phyloP scores from a whole-genome alignment of 2,888 invertebrate genomes.

The Drosophila helvetica region DNA sequence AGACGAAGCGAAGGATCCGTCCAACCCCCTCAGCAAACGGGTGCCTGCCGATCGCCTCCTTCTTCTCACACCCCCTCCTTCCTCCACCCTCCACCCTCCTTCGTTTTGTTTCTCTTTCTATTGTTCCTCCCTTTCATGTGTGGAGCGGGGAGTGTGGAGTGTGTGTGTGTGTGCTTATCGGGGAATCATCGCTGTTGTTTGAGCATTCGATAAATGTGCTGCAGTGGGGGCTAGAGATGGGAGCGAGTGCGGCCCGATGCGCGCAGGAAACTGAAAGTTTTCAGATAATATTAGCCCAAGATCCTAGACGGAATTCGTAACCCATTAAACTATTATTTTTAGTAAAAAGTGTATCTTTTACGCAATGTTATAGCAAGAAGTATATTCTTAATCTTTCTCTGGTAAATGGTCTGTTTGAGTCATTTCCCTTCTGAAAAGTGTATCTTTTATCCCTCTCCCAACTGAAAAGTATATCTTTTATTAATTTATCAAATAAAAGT shows the following conservation, averaged over 20 bases:
- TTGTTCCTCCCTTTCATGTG: slow-evolving; percentile 25
- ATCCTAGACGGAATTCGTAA: too few species aligned
- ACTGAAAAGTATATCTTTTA: too few species aligned
- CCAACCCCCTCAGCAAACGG: slow-evolving; percentile 14
- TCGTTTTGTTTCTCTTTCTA: slow-evolving; percentile 1
- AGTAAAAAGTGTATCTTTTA: too few species aligned
- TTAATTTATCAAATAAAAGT: too few species aligned
- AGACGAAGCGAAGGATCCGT: slow-evolving; percentile 35
- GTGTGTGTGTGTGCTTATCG: slow-evolving; percentile 22
- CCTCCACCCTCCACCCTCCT: background rate
- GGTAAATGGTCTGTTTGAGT: too few species aligned
- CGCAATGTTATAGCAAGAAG: too few species aligned
- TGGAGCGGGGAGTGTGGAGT: slow-evolving; percentile 2
- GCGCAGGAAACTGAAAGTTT: background rate
- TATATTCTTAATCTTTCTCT: too few species aligned
- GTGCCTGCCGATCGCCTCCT: slow-evolving; percentile 7
- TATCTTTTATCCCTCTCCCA: too few species aligned
- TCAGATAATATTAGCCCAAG: too few species aligned
- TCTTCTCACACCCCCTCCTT: background rate
- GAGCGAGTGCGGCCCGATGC: slow-evolving; percentile 13
- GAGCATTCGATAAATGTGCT: slow-evolving; percentile 37
- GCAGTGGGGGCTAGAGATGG: slow-evolving; percentile 3
- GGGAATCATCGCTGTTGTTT: slow-evolving; percentile 29
- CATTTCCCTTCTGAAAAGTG: too few species aligned
- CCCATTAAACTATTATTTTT: too few species aligned